Evolutionary conservation across 1,140 invertebrate genomes (phyloP).

Genomic region (Nebria ingens): DNA sequence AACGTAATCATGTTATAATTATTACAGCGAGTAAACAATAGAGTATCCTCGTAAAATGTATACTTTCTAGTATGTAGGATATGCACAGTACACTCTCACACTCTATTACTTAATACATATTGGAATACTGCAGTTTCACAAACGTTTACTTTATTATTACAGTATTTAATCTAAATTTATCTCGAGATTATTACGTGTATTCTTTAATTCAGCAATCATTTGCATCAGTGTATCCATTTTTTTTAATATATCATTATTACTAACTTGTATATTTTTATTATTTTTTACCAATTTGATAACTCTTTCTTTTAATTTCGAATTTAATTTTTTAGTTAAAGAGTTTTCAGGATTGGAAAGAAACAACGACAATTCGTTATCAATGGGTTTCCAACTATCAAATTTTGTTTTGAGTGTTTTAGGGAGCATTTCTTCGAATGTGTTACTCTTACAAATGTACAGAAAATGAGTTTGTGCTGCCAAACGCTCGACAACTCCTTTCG

Average conservation of each 20-base stretch:
- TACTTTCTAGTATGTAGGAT: too few relatives aligned
- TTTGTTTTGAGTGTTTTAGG: neutral
- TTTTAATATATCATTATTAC: neutral
- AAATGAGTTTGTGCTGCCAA: constrained; percentile 37
- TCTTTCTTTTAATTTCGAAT: neutral
- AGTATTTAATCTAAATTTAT: too few relatives aligned
- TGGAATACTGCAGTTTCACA: too few relatives aligned
- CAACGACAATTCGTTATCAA: neutral
- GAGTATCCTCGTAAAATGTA: too few relatives aligned
- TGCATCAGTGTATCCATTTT: neutral
- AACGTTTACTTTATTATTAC: too few relatives aligned
- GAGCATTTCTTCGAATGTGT: neutral
- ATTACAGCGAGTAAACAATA: too few relatives aligned
- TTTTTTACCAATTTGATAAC: neutral
- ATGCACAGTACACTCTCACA: too few relatives aligned
- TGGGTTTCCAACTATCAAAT: neutral
- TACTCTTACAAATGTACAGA: too few relatives aligned
- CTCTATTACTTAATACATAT: too few relatives aligned
- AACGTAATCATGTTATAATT: too few relatives aligned
- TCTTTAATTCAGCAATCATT: neutral
- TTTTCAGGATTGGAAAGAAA: neutral
- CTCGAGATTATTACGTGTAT: too few relatives aligned
- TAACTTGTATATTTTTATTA: neutral
- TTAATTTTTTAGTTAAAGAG: neutral
- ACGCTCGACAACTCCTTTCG: constrained; percentile 38